Conservation (phyloP, 2,797 vertebrate genomes). For the Holocentrus rufus region DNA sequence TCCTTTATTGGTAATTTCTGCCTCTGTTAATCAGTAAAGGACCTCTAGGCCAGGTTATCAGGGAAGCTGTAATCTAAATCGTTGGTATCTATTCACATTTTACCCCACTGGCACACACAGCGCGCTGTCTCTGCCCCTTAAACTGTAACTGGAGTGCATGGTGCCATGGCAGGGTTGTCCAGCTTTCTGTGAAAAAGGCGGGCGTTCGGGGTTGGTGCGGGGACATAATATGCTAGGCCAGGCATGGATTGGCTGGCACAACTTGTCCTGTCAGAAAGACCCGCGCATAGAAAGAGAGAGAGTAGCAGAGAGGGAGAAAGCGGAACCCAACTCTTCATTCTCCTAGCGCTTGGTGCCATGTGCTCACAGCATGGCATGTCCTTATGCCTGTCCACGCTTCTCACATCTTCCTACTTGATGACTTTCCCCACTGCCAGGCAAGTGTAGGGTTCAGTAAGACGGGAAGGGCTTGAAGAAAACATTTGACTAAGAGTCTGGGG, state of each 20-base stretch:
- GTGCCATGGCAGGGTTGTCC: constrained; percentile 51
- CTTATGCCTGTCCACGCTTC: constrained; percentile 30
- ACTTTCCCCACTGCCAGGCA: constrained; percentile 21
- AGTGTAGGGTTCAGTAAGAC: constrained; percentile 28
- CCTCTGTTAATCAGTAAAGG: constrained; percentile 22
- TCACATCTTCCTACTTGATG: constrained; percentile 32
- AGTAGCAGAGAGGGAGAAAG: constrained; percentile 27
- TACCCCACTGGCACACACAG: constrained; percentile 33
- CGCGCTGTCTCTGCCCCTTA: constrained; percentile 17
- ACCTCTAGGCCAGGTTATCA: constrained; percentile 3
- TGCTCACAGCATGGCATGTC: constrained; percentile 48
- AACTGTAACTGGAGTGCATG: neutral
- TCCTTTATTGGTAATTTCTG: constrained; percentile 4
- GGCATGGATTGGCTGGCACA: constrained; percentile 61
- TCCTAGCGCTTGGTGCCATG: constrained; percentile 41
- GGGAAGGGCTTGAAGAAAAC: constrained; percentile 13
- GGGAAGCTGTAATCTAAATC: constrained; percentile 38
- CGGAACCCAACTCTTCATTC: constrained; percentile 41
- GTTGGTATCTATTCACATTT: constrained; percentile 42
- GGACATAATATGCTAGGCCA: constrained; percentile 49
- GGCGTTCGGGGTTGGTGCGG: constrained; percentile 26
- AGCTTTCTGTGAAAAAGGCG: constrained; percentile 52
- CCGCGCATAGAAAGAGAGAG: constrained; percentile 43
- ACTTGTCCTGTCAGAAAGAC: constrained; percentile 62
- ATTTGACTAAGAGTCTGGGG: neutral